Percentiles rank a stretch among this genome's conserved stretches.
Evolutionary conservation across 2,113 vertebrate genomes (phyloP).

Genomic region (Falcunculus frontatus): DNA sequence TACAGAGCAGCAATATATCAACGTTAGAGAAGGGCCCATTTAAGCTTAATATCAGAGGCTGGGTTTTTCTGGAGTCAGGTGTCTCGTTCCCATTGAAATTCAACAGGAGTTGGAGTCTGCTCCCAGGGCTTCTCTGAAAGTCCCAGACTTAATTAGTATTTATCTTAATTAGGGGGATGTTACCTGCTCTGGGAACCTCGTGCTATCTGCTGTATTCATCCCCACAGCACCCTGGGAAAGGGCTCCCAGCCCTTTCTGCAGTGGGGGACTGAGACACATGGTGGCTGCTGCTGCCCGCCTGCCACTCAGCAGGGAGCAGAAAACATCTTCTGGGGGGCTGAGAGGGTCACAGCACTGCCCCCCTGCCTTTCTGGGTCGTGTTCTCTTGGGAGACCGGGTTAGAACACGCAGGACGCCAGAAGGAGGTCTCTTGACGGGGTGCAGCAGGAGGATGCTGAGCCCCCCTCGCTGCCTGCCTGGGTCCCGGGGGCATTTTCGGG

Average conservation of each 20-base stretch:
- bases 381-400: background rate
- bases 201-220: background rate
- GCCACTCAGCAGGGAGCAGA: background rate
- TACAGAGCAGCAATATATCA: constrained; percentile 34
- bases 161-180: constrained; percentile 58
- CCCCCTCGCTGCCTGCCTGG: rapidly evolving
- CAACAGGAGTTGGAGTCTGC: constrained; percentile 45
- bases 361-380: background rate
- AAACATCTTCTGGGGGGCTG: background rate
- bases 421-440: rapidly evolving
- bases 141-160: constrained; percentile 66
- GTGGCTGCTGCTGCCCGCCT: background rate
- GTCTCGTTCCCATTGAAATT: constrained; percentile 52
- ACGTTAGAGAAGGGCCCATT: constrained; percentile 13
- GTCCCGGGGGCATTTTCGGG: rapidly evolving
- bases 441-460: background rate
- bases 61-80: constrained; percentile 47
- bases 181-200: constrained; percentile 52
- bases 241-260: background rate
- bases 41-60: constrained; percentile 19
- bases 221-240: constrained; percentile 6
- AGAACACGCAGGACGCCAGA: background rate
- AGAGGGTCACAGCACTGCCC: background rate
- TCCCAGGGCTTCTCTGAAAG: constrained; percentile 61
- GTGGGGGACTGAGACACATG: background rate